phyloP scores from a whole-genome alignment of 2,888 invertebrate species.

The Habrosyne pyritoides region DNA sequence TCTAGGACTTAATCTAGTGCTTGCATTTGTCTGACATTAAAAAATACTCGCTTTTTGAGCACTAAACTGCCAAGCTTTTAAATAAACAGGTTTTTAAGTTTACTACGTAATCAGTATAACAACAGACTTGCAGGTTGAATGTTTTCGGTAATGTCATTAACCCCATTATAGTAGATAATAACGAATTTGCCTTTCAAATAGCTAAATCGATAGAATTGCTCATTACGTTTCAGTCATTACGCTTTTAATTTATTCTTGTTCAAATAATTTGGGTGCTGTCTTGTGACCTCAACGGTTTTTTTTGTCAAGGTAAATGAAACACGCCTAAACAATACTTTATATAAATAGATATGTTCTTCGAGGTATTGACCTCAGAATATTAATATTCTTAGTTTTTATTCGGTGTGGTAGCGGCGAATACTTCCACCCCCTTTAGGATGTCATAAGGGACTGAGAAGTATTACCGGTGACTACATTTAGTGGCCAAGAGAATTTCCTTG shows the following conservation, averaged over 20 bases:
- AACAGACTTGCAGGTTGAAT: background rate
- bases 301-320: conserved; percentile 2
- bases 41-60: background rate
- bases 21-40: background rate
- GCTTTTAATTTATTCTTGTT: background rate
- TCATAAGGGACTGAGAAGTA: too few relatives aligned
- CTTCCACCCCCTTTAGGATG: too few relatives aligned
- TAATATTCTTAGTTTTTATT: background rate
- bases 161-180: background rate
- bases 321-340: background rate
- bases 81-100: background rate
- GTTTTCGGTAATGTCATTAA: background rate
- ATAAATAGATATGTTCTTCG: background rate
- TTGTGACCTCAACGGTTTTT: conserved; percentile 3
- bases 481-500: too few relatives aligned
- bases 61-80: background rate
- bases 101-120: background rate
- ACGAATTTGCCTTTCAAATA: background rate
- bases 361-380: background rate
- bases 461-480: too few relatives aligned
- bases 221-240: background rate
- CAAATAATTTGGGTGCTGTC: background rate
- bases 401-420: background rate
- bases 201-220: background rate
- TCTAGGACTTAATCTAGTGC: conserved; percentile 4